These are phyloP conservation scores for Macrotus californicus DNA, from an alignment of 2,113 vertebrate species.

Conservation along the genomic window DNA sequence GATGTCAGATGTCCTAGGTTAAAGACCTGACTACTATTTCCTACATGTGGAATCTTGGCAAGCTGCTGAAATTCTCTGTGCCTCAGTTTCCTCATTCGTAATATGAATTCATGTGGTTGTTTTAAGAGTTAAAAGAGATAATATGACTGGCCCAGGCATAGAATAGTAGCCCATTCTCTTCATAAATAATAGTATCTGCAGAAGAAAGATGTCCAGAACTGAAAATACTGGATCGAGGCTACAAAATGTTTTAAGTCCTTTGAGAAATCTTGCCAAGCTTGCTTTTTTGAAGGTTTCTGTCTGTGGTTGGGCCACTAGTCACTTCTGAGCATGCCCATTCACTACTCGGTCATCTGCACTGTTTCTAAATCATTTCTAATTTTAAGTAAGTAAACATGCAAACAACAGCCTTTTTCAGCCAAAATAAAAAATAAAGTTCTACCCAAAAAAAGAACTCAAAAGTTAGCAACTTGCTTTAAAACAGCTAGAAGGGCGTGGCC, in stretches of 20 bases:
- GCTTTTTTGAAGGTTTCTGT: neutral
- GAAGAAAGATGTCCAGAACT: neutral
- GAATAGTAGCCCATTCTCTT: neutral
- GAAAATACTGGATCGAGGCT: conserved; percentile 24
- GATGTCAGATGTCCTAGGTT: neutral
- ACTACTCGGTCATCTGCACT: neutral
- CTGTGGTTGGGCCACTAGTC: neutral
- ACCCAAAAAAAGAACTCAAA: conserved; percentile 41
- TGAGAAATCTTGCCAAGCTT: neutral
- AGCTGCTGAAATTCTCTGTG: neutral
- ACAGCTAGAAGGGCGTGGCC: conserved; percentile 40
- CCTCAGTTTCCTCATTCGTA: neutral
- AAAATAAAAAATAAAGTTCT: conserved; percentile 38
- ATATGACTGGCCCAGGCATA: neutral
- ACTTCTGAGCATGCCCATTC: neutral
- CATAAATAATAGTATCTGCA: neutral
- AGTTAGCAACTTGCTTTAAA: conserved; percentile 62
- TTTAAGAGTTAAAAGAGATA: conserved; percentile 11
- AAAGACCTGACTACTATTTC: neutral
- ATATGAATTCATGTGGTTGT: neutral
- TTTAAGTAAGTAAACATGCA: neutral
- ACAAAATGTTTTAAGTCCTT: neutral
- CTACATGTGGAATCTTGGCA: neutral
- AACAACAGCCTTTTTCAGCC: neutral
- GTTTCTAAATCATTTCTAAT: conserved; percentile 30